Conservation (phyloP, 2,113 vertebrate species). For the Heterocephalus glaber region DNA sequence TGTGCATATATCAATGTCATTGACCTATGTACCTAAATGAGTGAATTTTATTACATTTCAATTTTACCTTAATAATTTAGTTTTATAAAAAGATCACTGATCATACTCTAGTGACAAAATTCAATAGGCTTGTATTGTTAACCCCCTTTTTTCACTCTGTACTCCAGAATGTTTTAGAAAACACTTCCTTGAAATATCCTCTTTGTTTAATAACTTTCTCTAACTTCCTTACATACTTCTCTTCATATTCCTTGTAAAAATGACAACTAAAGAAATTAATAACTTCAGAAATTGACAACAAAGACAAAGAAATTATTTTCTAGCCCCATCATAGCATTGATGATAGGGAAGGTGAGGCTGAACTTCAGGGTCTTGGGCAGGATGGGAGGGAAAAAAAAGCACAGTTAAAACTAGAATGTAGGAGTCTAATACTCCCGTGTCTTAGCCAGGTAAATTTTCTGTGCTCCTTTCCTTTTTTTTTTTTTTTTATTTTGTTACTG, state of each 20-base stretch:
- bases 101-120: neutral
- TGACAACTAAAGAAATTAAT: neutral
- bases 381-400: too few species aligned
- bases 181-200: neutral
- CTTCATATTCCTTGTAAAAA: neutral
- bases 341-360: neutral
- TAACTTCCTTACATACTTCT: neutral
- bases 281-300: neutral
- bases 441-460: neutral
- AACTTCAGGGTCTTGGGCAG: neutral
- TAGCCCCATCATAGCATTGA: neutral
- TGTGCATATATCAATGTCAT: neutral
- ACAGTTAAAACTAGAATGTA: neutral
- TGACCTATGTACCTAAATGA: neutral
- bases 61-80: neutral
- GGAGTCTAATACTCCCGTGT: neutral
- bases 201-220: neutral
- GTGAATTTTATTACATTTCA: neutral
- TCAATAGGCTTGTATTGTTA: neutral
- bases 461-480: neutral
- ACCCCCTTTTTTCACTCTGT: neutral
- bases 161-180: neutral
- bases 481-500: too few species aligned
- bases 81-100: neutral
- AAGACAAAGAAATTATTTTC: neutral